phyloP scores from a whole-genome alignment of 2,113 vertebrate species.

The Hippocampus abdominalis region DNA sequence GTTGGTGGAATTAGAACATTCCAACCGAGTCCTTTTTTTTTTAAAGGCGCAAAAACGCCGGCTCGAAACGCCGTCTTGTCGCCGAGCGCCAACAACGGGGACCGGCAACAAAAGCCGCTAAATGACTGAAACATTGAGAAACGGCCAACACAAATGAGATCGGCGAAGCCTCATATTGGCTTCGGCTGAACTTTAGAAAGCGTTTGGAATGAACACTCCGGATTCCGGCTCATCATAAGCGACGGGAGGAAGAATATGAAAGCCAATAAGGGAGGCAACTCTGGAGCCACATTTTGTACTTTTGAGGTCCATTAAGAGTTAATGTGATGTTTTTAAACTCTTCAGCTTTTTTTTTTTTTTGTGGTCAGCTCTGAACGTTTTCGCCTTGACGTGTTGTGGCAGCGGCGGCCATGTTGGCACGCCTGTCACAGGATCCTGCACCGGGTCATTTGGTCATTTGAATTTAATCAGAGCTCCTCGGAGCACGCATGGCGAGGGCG shows the following conservation, averaged over 20 bases:
- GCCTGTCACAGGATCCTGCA: constrained; percentile 6
- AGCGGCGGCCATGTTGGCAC: constrained; percentile 19
- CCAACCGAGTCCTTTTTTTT: background rate
- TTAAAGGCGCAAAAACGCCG: background rate
- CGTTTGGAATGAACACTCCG: background rate
- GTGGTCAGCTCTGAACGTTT: constrained; percentile 1
- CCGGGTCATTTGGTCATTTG: constrained; percentile 9
- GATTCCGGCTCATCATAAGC: background rate
- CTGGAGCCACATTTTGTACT: background rate
- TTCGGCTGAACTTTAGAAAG: background rate
- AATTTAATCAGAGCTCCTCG: constrained; percentile 38
- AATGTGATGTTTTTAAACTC: too few species aligned
- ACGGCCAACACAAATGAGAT: constrained; percentile 1
- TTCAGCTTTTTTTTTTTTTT: too few species aligned
- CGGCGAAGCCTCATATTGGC: background rate
- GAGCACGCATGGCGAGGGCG: constrained; percentile 18
- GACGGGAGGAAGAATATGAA: background rate
- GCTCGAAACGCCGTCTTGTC: background rate
- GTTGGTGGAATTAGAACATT: constrained; percentile 7
- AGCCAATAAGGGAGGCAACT: background rate
- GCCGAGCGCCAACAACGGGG: constrained; percentile 9
- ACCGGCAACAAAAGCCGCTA: background rate
- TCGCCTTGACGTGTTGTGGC: background rate
- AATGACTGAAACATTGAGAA: constrained; percentile 5
- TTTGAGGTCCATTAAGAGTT: too few species aligned